These are phyloP conservation scores for Zeuzera pyrina DNA, from an alignment of 2,888 invertebrate genomes.

Conservation along the genomic window DNA sequence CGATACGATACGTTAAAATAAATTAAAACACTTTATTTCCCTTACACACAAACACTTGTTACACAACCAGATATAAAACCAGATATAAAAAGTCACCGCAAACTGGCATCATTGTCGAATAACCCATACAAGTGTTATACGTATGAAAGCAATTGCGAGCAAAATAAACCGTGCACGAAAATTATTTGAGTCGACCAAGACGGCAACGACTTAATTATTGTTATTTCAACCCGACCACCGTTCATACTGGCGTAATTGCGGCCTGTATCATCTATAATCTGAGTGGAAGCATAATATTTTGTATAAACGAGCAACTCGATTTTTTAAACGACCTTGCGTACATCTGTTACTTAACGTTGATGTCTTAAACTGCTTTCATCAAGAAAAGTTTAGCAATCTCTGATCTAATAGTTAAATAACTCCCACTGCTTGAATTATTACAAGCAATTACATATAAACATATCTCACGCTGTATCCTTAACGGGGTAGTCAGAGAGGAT, in stretches of 20 bases:
- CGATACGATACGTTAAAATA: too few relatives aligned
- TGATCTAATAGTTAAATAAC: too few relatives aligned
- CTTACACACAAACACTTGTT: too few relatives aligned
- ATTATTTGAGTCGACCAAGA: conserved; percentile 6
- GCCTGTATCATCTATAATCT: conserved; percentile 43
- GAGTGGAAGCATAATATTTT: conserved; percentile 38
- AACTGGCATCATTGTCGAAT: conserved; percentile 8
- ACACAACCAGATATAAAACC: too few relatives aligned
- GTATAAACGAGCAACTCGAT: conserved; percentile 41
- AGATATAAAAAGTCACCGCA: too few relatives aligned
- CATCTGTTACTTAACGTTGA: conserved; percentile 31
- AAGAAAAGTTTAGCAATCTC: conserved; percentile 31
- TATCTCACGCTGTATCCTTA: too few relatives aligned
- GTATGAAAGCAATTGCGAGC: conserved; percentile 19
- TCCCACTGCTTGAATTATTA: too few relatives aligned
- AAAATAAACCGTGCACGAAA: conserved; percentile 24
- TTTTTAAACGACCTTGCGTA: conserved; percentile 37
- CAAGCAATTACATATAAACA: too few relatives aligned
- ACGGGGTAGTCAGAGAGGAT: too few relatives aligned
- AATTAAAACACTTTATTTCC: too few relatives aligned
- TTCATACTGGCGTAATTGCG: conserved; percentile 38
- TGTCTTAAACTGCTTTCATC: conserved; percentile 21
- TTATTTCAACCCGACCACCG: conserved; percentile 42
- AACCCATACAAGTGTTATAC: conserved; percentile 4
- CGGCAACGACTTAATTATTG: conserved; percentile 48